A percentile compares a stretch with the other conserved stretches of the same genome.
phyloP scores from a whole-genome alignment of 1,140 invertebrate species.

The Drosophila tristis region DNA sequence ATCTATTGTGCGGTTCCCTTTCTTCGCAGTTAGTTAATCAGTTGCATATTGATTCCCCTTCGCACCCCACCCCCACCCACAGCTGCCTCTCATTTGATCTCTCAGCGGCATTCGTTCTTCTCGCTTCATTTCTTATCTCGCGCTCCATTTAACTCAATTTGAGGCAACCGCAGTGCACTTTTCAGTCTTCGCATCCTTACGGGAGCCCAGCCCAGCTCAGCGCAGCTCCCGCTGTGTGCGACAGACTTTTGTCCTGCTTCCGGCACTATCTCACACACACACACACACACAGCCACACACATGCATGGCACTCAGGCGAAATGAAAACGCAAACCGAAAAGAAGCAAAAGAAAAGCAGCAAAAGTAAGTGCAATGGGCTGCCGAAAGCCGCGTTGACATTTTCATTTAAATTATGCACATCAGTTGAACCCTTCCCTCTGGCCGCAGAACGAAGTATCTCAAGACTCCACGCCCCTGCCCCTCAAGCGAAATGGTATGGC shows the following conservation, averaged over 20 bases:
- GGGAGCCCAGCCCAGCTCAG: background rate
- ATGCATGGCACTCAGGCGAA: conserved; percentile 29
- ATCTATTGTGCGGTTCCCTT: too few species aligned
- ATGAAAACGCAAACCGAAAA: conserved; percentile 39
- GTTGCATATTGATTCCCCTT: conserved; percentile 39
- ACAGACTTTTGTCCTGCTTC: conserved; percentile 66
- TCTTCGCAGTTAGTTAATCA: conserved; percentile 37
- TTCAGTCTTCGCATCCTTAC: conserved; percentile 26
- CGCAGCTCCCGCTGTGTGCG: conserved; percentile 3
- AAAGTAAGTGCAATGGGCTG: conserved; percentile 75
- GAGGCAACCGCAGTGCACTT: conserved; percentile 54
- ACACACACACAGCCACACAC: conserved; percentile 8
- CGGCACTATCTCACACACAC: conserved; percentile 37
- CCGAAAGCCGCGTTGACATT: conserved; percentile 80
- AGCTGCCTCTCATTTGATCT: too few species aligned
- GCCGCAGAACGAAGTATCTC: conserved; percentile 2
- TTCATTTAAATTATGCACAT: conserved; percentile 83
- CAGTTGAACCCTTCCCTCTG: conserved; percentile 68
- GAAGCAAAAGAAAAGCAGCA: conserved; percentile 25
- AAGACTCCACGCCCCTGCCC: conserved; percentile 3
- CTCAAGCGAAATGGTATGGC: too few species aligned
- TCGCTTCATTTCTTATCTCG: conserved; percentile 38
- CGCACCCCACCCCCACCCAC: too few species aligned
- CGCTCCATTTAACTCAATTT: conserved; percentile 68
- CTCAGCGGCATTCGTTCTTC: conserved; percentile 6